These are phyloP conservation scores for Drosophila basisetae DNA, from an alignment of 2,888 invertebrate species.

Conservation along the genomic window DNA sequence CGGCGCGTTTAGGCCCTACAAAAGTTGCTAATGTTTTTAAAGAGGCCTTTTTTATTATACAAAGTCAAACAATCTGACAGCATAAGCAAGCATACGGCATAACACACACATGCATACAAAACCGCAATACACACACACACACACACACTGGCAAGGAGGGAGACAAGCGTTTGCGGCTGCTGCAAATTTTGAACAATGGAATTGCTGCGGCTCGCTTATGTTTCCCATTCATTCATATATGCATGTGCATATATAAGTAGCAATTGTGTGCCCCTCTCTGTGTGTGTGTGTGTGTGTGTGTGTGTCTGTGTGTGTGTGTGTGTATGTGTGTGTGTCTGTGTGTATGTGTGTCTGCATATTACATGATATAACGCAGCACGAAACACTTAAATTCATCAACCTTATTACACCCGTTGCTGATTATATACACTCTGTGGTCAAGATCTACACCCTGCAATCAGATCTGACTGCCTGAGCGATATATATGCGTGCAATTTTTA, in stretches of 20 bases:
- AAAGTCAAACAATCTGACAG: slow-evolving; percentile 76
- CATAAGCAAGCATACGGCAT: slow-evolving; percentile 49
- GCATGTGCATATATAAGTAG: slow-evolving; percentile 52
- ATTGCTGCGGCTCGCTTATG: slow-evolving; percentile 66
- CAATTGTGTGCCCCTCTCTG: slow-evolving; percentile 26
- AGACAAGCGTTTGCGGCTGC: slow-evolving; percentile 54
- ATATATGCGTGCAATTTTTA: not conserved
- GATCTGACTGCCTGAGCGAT: not conserved
- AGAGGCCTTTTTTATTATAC: slow-evolving; percentile 81
- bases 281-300: slow-evolving; percentile 29
- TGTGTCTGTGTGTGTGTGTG: slow-evolving; percentile 30
- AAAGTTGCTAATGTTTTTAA: slow-evolving; percentile 83
- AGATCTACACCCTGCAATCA: slow-evolving; percentile 23
- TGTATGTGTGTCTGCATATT: slow-evolving; percentile 51
- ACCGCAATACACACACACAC: slow-evolving; percentile 22
- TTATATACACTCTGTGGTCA: slow-evolving; percentile 47
- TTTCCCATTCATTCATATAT: slow-evolving; percentile 76
- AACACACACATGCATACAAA: slow-evolving; percentile 13
- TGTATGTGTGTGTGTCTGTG: slow-evolving; percentile 30
- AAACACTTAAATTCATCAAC: slow-evolving; percentile 77
- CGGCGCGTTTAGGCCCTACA: slow-evolving; percentile 76
- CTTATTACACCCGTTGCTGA: slow-evolving; percentile 52
- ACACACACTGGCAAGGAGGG: slow-evolving; percentile 9
- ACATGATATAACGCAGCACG: slow-evolving; percentile 63
- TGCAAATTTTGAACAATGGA: slow-evolving; percentile 69